phyloP scores from a whole-genome alignment of 2,113 vertebrate species.

The Mungos mungo region DNA sequence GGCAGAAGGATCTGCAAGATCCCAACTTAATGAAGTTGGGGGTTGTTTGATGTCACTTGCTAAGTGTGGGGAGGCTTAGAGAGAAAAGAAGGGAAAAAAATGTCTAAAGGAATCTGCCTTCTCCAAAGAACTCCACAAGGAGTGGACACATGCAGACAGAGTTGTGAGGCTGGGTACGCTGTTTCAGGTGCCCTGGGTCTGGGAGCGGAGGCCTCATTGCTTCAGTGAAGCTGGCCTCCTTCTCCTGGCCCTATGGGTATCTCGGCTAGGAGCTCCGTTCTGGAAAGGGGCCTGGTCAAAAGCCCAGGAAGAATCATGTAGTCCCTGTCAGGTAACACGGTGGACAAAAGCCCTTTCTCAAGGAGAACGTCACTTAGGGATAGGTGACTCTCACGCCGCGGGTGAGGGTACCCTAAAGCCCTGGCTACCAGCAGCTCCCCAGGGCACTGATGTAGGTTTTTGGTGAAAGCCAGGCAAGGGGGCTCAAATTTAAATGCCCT shows the following conservation, averaged over 20 bases:
- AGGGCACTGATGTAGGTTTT: background rate
- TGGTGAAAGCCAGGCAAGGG: background rate
- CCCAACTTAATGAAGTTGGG: background rate
- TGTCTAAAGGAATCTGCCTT: background rate
- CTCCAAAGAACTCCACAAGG: background rate
- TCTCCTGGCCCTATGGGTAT: background rate
- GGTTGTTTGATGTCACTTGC: background rate
- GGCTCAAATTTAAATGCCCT: background rate
- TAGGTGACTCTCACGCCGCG: fast-evolving
- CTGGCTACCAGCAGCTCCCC: background rate
- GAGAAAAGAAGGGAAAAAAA: background rate
- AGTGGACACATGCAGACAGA: too few relatives aligned
- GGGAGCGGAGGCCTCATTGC: background rate
- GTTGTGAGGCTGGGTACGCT: background rate
- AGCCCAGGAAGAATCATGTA: background rate
- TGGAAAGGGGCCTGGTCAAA: background rate
- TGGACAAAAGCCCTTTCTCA: background rate
- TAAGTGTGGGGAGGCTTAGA: background rate
- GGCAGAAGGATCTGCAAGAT: background rate
- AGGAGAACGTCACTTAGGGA: background rate
- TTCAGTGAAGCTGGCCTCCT: background rate
- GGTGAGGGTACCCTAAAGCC: background rate
- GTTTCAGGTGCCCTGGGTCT: background rate
- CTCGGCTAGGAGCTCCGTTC: background rate
- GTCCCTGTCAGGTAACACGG: background rate